Percentiles rank a stretch among this genome's conserved stretches.
phyloP scores from a whole-genome alignment of 2,888 invertebrate species.

The Epinotia nisella region DNA sequence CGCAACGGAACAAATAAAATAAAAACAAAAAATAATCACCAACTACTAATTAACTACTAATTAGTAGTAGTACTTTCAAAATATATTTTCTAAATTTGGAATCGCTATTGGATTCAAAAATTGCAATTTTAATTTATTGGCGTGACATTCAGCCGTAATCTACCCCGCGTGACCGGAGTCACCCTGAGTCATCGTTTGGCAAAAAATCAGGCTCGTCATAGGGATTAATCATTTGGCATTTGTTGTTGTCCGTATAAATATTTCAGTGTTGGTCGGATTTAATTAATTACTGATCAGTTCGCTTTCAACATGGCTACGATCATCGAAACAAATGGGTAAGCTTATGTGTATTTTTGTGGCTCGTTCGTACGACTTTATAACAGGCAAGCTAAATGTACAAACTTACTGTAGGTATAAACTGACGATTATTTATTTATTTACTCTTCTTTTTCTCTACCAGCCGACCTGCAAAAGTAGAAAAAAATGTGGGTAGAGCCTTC shows the following conservation, averaged over 20 bases:
- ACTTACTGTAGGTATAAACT: too few relatives aligned
- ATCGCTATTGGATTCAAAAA: neutral
- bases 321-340: conserved; percentile 71
- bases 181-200: conserved; percentile 61
- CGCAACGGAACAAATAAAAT: conserved; percentile 33
- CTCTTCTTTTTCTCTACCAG: too few relatives aligned
- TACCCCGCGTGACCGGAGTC: conserved; percentile 22
- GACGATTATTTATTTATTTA: too few relatives aligned
- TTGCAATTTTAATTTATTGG: conserved; percentile 5
- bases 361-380: neutral
- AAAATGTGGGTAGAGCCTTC: too few relatives aligned
- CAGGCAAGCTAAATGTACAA: neutral
- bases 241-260: conserved; percentile 41
- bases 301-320: conserved; percentile 62
- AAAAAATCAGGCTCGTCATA: conserved; percentile 60
- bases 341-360: conserved; percentile 40
- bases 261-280: conserved; percentile 28
- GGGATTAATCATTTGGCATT: conserved; percentile 48
- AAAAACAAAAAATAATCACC: neutral
- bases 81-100: neutral
- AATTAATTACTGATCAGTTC: conserved; percentile 32
- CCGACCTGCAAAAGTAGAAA: too few relatives aligned
- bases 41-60: neutral
- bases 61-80: too few relatives aligned
- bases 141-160: neutral